These are phyloP conservation scores for Dusona sp. DNA, from an alignment of 2,888 invertebrate species.

Conservation along the genomic window DNA sequence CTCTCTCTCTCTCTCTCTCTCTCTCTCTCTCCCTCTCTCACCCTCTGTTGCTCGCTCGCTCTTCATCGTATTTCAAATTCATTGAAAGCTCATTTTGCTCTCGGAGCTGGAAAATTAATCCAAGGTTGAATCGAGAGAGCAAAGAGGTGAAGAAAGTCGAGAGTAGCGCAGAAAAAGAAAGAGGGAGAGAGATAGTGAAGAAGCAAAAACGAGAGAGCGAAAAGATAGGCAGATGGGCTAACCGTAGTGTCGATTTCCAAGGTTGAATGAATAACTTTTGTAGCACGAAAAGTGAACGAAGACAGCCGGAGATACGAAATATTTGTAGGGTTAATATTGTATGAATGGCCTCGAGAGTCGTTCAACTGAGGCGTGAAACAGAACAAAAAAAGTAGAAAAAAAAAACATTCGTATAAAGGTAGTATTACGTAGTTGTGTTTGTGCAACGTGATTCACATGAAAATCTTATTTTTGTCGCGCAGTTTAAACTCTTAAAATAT, in stretches of 20 bases:
- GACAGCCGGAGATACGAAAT: conserved; percentile 48
- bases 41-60: background rate
- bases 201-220: conserved; percentile 21
- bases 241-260: conserved; percentile 47
- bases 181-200: conserved; percentile 1
- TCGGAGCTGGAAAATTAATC: conserved; percentile 62
- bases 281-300: conserved; percentile 25
- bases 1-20: background rate
- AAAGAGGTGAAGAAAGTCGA: conserved; percentile 4
- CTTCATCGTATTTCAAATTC: conserved; percentile 48
- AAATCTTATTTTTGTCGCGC: background rate
- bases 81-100: conserved; percentile 54
- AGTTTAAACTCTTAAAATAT: background rate
- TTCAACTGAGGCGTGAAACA: conserved; percentile 13
- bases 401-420: conserved; percentile 10
- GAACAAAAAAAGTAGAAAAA: background rate
- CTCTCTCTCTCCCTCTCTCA: too few species aligned
- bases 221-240: conserved; percentile 9
- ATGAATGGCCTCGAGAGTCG: conserved; percentile 46
- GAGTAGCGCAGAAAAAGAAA: background rate
- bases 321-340: conserved; percentile 37
- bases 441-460: background rate
- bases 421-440: background rate
- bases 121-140: conserved; percentile 50
- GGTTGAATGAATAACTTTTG: conserved; percentile 54